Percentiles rank a stretch among this genome's conserved stretches.
Evolutionary conservation across 2,888 invertebrate species (phyloP).

Genomic region (Dysmachus trigonus): DNA sequence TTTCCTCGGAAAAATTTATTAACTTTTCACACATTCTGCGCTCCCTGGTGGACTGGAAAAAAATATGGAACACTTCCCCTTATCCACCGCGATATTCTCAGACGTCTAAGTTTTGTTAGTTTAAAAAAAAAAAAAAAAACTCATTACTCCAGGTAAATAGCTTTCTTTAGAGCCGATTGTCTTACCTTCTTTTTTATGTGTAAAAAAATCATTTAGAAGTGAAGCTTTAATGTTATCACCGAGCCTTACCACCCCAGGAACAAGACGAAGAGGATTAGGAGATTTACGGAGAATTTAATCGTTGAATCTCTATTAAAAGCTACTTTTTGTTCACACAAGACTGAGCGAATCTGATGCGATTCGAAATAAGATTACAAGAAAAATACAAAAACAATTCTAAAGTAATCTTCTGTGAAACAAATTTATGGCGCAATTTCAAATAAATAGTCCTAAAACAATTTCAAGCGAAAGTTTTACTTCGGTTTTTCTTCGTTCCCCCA

Average conservation of each 20-base stretch:
- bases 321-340: background rate
- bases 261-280: background rate
- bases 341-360: background rate
- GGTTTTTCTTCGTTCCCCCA: background rate
- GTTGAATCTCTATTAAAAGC: background rate
- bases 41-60: background rate
- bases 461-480: background rate
- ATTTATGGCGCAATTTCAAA: background rate
- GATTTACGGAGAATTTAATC: background rate
- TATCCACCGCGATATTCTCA: background rate
- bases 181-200: background rate
- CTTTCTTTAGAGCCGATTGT: background rate
- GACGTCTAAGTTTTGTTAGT: no score
- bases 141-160: background rate
- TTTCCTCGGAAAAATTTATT: background rate
- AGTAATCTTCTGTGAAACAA: background rate
- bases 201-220: background rate
- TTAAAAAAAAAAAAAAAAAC: no score
- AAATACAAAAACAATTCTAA: background rate
- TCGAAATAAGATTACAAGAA: background rate
- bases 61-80: background rate
- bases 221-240: background rate
- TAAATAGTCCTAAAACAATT: background rate
- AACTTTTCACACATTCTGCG: background rate
- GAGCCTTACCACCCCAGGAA: background rate